phyloP scores from a whole-genome alignment of 2,113 vertebrate genomes.

The Seriola rivoliana region DNA sequence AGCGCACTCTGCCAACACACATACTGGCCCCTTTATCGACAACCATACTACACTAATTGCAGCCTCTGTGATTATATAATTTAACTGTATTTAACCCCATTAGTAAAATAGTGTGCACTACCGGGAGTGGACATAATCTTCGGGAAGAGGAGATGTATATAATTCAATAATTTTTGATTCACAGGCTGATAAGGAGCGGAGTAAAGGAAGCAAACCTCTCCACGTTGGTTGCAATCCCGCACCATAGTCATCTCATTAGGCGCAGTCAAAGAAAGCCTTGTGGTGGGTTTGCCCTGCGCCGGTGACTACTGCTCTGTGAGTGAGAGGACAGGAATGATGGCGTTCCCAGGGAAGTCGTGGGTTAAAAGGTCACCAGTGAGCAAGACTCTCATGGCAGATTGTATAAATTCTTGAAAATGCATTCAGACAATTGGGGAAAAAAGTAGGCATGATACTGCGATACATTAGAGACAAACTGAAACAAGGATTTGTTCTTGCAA shows the following conservation, averaged over 20 bases:
- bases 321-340: slow-evolving; percentile 63
- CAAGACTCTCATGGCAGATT: not conserved
- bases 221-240: slow-evolving; percentile 43
- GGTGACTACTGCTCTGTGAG: slow-evolving; percentile 54
- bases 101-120: slow-evolving; percentile 67
- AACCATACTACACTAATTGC: slow-evolving; percentile 67
- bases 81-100: slow-evolving; percentile 81
- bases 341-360: slow-evolving; percentile 62
- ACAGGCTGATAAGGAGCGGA: slow-evolving; percentile 48
- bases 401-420: not conserved
- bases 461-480: not conserved
- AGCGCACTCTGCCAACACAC: slow-evolving; percentile 51
- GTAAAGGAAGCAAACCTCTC: slow-evolving; percentile 53
- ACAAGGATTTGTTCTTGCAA: not conserved
- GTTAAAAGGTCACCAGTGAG: slow-evolving; percentile 62
- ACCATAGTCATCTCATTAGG: slow-evolving; percentile 74
- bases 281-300: slow-evolving; percentile 51
- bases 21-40: slow-evolving; percentile 73
- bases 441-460: not conserved
- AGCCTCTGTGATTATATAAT: slow-evolving; percentile 73
- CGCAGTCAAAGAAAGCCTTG: slow-evolving; percentile 75
- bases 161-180: slow-evolving; percentile 75
- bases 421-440: not conserved
- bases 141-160: slow-evolving; percentile 64
- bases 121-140: slow-evolving; percentile 51